Percentiles rank a stretch among this genome's conserved stretches.
Evolutionary conservation across 64 coral and sea anemone species (phyloP).

Genomic region (Hydrozoanthus tunicans): DNA sequence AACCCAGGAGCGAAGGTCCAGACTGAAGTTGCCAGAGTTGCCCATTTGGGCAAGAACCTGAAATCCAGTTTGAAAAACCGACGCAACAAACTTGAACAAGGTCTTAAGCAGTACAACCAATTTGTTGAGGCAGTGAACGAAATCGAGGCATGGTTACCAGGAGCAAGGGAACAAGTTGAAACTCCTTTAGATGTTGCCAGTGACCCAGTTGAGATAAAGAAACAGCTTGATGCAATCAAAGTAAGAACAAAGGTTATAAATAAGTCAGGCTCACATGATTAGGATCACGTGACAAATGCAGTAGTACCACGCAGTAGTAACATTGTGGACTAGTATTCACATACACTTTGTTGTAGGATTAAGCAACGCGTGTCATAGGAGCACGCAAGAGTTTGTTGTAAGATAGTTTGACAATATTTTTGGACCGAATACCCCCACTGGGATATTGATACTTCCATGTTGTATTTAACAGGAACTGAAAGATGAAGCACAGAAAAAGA

Average conservation of each 20-base stretch:
- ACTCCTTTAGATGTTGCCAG: slow-evolving; percentile 28
- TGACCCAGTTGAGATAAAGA: slow-evolving; percentile 78
- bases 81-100: slow-evolving; percentile 69
- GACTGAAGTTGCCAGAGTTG: slow-evolving; percentile 85
- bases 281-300: no score
- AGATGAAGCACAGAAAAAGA: slow-evolving; percentile 72
- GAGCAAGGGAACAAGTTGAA: slow-evolving; percentile 55
- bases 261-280: neutral
- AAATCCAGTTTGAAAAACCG: slow-evolving; percentile 71
- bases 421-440: no score
- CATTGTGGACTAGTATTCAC: no score
- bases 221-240: slow-evolving; percentile 68
- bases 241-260: slow-evolving; percentile 26
- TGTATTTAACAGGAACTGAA: slow-evolving; percentile 56
- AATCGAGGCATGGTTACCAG: slow-evolving; percentile 77
- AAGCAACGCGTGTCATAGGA: no score
- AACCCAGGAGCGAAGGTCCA: slow-evolving; percentile 84
- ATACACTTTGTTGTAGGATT: no score
- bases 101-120: slow-evolving; percentile 72
- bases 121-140: slow-evolving; percentile 76
- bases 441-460: neutral
- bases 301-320: no score
- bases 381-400: no score
- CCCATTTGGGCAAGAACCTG: slow-evolving; percentile 70
- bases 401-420: no score